Evolutionary conservation across 1,140 invertebrate genomes (phyloP), one percentile per base, ranked within the genome.

Genomic region (Leptinotarsa lineolata): DNA sequence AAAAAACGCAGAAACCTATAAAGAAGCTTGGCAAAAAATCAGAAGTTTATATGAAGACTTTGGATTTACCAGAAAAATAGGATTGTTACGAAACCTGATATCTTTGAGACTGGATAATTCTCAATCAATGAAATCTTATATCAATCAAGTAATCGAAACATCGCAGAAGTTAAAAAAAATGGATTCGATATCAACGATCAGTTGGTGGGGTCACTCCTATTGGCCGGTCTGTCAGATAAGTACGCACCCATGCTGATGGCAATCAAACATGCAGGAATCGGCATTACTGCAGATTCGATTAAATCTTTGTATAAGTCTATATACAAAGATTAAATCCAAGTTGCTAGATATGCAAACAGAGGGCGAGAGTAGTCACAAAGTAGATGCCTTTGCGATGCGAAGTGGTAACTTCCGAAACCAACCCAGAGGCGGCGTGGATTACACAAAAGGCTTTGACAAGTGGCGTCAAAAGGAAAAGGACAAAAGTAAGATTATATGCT

Each of bases 261-360:
- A 24, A 24, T 24, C 3, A 4, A 24, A 4, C 22, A 24, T 24
- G 3, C 22, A 24, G 22, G 2, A 24, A 24, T 24, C 2, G 22
- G 0, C 22, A 24, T 4, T 4, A 24, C 22, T 24, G 22, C 22
- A 24, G 22, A 24, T 24, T 24, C 3, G 1, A 24, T 24, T 24
- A 24, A n/a, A n/a, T n/a, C n/a, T n/a, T n/a, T n/a, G n/a, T n/a
- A n/a, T n/a, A 68, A 63, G 8, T 39, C 67, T 22, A 30, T 77
- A 80, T 59, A 78, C 12, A 80, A 13, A 54, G 1, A 24, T 24
- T 24, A 24, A 77, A 64, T 63, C 67, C 6, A 78, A 77, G 58
- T 30, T 78, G 13, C 66, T 75, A 2, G 70, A 72, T 45, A 72
- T 75, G 74, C 45, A 75, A 4, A 13, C 15, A 18, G 66, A 68